These are phyloP conservation scores for Callimorpha dominula DNA, from an alignment of 2,888 invertebrate genomes.

Conservation along the genomic window DNA sequence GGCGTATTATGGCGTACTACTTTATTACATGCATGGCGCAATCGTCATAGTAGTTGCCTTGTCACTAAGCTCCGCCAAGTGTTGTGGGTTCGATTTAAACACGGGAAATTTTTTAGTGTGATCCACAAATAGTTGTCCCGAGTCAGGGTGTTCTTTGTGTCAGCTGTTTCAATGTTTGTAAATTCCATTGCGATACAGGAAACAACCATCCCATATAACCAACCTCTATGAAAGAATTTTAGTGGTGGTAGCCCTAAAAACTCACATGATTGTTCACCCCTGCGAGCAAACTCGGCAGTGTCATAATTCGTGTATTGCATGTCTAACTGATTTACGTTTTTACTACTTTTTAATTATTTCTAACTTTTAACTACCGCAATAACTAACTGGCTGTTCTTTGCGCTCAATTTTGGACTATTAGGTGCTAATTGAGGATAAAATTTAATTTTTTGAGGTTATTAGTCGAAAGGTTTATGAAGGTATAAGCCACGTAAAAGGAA, in stretches of 20 bases:
- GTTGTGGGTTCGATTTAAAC: too few species aligned
- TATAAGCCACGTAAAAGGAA: background rate
- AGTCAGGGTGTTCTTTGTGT: too few species aligned
- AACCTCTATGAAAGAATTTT: too few species aligned
- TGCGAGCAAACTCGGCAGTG: conserved; percentile 36
- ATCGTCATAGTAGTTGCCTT: too few species aligned
- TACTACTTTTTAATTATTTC: conserved; percentile 50
- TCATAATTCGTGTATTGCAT: conserved; percentile 53
- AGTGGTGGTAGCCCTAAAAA: conserved; percentile 29
- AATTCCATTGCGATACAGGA: too few species aligned
- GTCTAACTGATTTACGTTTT: conserved; percentile 49
- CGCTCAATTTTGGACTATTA: conserved; percentile 33
- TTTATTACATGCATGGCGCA: too few species aligned
- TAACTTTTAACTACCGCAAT: conserved; percentile 39
- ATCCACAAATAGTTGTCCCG: too few species aligned
- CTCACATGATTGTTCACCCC: conserved; percentile 40
- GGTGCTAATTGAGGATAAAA: conserved; percentile 27
- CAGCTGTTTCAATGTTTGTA: too few species aligned
- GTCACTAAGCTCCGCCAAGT: too few species aligned
- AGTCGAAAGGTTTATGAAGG: background rate
- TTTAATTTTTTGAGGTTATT: background rate
- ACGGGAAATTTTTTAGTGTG: too few species aligned
- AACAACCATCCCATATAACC: too few species aligned
- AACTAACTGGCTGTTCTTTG: conserved; percentile 26
- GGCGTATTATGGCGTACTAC: too few species aligned